Base-by-base conservation (phyloP, 2,797 vertebrate species). In the Chaetophractus vellerosus region DNA sequence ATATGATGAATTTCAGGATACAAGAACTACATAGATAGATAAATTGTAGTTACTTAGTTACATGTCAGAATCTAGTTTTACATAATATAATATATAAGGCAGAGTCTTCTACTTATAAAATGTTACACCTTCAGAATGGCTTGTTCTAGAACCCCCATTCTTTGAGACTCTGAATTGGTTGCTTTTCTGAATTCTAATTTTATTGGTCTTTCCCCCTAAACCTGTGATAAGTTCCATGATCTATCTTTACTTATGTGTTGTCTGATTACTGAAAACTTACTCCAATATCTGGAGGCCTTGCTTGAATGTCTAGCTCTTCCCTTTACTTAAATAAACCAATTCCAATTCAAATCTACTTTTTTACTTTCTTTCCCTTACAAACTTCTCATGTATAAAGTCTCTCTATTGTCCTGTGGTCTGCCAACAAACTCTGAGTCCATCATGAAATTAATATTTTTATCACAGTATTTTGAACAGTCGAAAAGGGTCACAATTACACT, bases 371-470 rank as follows among this genome's bases (percentile, higher is more conserved):
- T 52, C 12, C 36, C 48, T 50, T 72, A 89, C 6, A 33, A 72
- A 78, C 6, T 41, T 87, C 64, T 74, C 85, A 72, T 48, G 18
- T 57, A 92, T 57, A 59, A 3, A 36, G 76, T 71, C 16, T 92
- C 12, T 59, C 8, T 82, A 41, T 59, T 92, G 19, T 59, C 19
- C 31, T 69, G 19, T 6, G 68, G 3, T 89, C 28, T 92, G 52
- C 64, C 48, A 71, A 76, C 9, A 94, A 75, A 92, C 16, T 80
- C 26, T 80, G 63, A 85, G 38, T 18, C 38, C 55, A 87, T 87
- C 38, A 55, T 28, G 24, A 48, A 92, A 93, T 69, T 75, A 92
- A 81, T 63, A 91, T 87, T 68, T 87, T 83, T 15, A 66, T 75
- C 33, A 50, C 48, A 82, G 88, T 84, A 88, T 72, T 82, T 41